phyloP scores from a whole-genome alignment of 2,797 vertebrate genomes.

The Megaceryle alcyon region DNA sequence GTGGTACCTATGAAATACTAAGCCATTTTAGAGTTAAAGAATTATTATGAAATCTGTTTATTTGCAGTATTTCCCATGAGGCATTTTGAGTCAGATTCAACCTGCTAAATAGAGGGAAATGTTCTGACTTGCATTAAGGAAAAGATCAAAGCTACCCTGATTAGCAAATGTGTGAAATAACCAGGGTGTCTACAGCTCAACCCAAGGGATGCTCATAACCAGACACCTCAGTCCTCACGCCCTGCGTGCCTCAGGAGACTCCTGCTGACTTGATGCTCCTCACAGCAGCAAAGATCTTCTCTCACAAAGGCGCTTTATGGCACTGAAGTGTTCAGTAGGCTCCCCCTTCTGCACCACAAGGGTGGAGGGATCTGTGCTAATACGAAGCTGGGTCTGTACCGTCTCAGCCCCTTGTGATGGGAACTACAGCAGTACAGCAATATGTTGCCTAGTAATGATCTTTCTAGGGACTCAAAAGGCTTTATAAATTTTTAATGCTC shows the following conservation, averaged over 20 bases:
- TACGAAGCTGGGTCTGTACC: rapidly evolving
- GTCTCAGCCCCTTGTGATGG: background rate
- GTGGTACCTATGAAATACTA: background rate
- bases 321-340: background rate
- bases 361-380: background rate
- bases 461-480: slow-evolving; percentile 28
- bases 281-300: background rate
- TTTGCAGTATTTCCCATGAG: background rate
- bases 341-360: background rate
- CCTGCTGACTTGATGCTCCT: background rate
- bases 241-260: rapidly evolving
- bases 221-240: background rate
- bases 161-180: background rate
- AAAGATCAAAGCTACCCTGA: background rate
- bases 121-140: background rate
- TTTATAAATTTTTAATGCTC: slow-evolving; percentile 58
- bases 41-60: slow-evolving; percentile 5
- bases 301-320: background rate
- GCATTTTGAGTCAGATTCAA: background rate
- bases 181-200: background rate
- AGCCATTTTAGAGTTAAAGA: background rate
- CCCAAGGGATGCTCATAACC: background rate
- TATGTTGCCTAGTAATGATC: slow-evolving; percentile 45
- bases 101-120: background rate
- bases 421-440: background rate